Conservation (phyloP, 2,113 vertebrate genomes). For the Patagioenas fasciata region DNA sequence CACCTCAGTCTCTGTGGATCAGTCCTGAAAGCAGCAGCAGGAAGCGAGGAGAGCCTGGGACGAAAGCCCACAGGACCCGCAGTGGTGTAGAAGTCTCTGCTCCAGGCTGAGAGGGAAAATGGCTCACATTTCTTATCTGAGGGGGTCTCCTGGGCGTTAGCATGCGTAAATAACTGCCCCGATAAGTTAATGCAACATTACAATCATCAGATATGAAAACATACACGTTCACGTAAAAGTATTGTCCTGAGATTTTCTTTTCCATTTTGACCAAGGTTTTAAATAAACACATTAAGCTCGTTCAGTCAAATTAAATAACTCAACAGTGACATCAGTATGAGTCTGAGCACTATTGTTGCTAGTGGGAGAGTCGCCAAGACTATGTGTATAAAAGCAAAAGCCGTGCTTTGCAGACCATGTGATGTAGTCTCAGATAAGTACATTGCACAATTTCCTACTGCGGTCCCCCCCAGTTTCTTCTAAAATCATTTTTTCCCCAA, state of each 20-base stretch:
- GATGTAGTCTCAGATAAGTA: slow-evolving; percentile 37
- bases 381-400: slow-evolving; percentile 59
- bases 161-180: slow-evolving; percentile 42
- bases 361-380: slow-evolving; percentile 54
- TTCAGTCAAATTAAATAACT: slow-evolving; percentile 73
- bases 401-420: background rate
- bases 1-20: background rate
- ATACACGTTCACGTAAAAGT: slow-evolving; percentile 40
- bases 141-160: background rate
- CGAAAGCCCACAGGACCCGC: background rate
- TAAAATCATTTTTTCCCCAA: background rate
- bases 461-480: background rate
- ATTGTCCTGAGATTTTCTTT: slow-evolving; percentile 46
- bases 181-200: slow-evolving; percentile 62
- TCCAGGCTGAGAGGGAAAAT: slow-evolving; percentile 17
- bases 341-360: slow-evolving; percentile 61
- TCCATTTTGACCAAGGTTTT: slow-evolving; percentile 66
- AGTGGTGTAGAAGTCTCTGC: background rate
- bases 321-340: slow-evolving; percentile 72
- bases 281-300: slow-evolving; percentile 72
- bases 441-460: background rate
- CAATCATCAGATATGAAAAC: slow-evolving; percentile 61
- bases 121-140: slow-evolving; percentile 49
- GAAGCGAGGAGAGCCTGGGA: background rate
- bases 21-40: background rate